These are phyloP conservation scores for Blastomussa wellsi DNA, from an alignment of 92 coral and sea anemone species.

Conservation along the genomic window DNA sequence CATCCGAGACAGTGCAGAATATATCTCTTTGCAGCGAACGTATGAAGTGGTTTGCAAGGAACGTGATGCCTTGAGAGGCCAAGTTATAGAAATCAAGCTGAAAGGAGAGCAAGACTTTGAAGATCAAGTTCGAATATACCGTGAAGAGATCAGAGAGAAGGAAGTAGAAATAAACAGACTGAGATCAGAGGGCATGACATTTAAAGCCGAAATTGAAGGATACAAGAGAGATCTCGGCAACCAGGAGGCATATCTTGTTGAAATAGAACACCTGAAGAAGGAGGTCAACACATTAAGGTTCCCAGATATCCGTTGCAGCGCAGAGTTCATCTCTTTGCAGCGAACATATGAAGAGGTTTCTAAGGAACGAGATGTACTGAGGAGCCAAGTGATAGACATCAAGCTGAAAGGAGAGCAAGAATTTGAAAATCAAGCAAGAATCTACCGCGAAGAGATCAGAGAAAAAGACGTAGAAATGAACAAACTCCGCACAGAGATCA, in stretches of 20 bases:
- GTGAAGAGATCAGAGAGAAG: constrained; percentile 12
- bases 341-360: constrained; percentile 10
- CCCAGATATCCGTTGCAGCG: constrained; percentile 9
- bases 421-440: neutral
- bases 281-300: constrained; percentile 12
- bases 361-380: constrained; percentile 6
- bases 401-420: neutral
- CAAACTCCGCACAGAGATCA: constrained; percentile 2
- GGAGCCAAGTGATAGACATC: neutral
- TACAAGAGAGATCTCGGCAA: constrained; percentile 8
- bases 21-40: constrained; percentile 2
- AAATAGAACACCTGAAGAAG: constrained; percentile 8
- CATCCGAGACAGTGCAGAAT: constrained; percentile 19
- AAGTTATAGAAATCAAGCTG: constrained; percentile 31
- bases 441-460: constrained; percentile 18
- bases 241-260: constrained; percentile 1
- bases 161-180: neutral
- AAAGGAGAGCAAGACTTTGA: constrained; percentile 7
- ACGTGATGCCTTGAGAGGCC: constrained; percentile 40
- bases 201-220: constrained; percentile 15
- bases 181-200: neutral
- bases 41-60: constrained; percentile 32
- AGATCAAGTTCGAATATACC: constrained; percentile 3
- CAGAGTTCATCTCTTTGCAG: constrained; percentile 6
- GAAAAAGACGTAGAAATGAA: constrained; percentile 9